These are phyloP conservation scores for Habrosyne pyritoides DNA, from an alignment of 2,888 invertebrate species.

Conservation along the genomic window DNA sequence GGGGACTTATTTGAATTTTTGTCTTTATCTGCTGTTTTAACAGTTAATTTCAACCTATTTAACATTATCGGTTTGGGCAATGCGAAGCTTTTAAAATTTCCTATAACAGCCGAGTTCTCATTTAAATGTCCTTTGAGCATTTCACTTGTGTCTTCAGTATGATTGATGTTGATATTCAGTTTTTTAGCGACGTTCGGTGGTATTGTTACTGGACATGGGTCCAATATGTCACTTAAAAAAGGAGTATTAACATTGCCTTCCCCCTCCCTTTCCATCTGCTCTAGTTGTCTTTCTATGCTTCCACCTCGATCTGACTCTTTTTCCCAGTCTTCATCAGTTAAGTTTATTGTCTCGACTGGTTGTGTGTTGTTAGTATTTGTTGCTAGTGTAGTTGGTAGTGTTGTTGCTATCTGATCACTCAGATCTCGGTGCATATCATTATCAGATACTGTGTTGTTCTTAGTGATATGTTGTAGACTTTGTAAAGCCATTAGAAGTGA, in stretches of 20 bases:
- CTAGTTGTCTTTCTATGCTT: conserved; percentile 68
- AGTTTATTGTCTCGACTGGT: conserved; percentile 66
- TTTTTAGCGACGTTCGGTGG: conserved; percentile 58
- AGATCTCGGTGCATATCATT: conserved; percentile 24
- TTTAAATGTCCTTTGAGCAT: conserved; percentile 40
- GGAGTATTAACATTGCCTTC: conserved; percentile 73
- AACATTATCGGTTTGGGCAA: conserved; percentile 77
- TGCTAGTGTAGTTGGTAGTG: too few species aligned
- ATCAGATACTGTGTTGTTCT: conserved; percentile 39
- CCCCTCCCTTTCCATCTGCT: conserved; percentile 64
- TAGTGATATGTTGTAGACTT: conserved; percentile 69
- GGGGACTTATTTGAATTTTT: conserved; percentile 50
- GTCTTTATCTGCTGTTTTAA: conserved; percentile 55
- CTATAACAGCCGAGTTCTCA: conserved; percentile 70
- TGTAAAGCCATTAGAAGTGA: conserved; percentile 70
- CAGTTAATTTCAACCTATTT: conserved; percentile 72
- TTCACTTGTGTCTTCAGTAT: conserved; percentile 45
- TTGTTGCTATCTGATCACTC: conserved; percentile 18
- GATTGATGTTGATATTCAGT: conserved; percentile 60
- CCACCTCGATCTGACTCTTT: conserved; percentile 68
- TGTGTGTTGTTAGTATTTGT: conserved; percentile 19
- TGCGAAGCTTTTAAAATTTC: conserved; percentile 80
- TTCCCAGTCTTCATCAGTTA: conserved; percentile 77
- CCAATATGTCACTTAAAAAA: conserved; percentile 79
- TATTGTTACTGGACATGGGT: conserved; percentile 67